Percentiles rank a stretch among this genome's conserved stretches.
Evolutionary conservation across 2,797 vertebrate species (phyloP).

Genomic region (Falco naumanni): DNA sequence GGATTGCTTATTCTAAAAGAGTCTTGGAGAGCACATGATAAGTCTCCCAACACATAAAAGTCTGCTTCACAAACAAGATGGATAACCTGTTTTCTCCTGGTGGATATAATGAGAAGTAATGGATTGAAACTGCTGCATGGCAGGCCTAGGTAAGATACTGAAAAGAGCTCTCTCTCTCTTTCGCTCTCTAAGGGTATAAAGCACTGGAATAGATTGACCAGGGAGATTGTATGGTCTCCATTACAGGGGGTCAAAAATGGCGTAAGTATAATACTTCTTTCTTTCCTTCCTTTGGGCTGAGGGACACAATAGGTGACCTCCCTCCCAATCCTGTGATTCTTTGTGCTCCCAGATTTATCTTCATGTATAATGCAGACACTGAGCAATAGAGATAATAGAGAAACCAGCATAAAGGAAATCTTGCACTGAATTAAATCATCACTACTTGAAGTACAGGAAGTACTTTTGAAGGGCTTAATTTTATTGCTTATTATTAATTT

Average conservation of each 20-base stretch:
- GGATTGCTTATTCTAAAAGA: neutral
- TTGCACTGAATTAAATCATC: neutral
- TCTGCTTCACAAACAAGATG: neutral
- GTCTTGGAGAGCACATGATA: neutral
- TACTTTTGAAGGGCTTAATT: slow-evolving; percentile 20
- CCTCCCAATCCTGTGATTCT: neutral
- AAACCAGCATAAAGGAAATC: neutral
- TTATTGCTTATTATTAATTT: slow-evolving; percentile 27
- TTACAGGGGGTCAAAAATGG: neutral
- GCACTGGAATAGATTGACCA: neutral
- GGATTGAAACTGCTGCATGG: neutral
- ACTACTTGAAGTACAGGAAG: neutral
- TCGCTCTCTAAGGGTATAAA: neutral
- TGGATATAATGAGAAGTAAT: slow-evolving; percentile 19
- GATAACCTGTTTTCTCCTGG: neutral
- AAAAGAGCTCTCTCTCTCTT: neutral
- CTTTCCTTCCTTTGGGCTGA: neutral
- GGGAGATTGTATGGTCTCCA: neutral
- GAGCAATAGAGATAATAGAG: neutral
- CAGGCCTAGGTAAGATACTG: neutral
- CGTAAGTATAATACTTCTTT: neutral
- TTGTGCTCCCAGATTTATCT: neutral
- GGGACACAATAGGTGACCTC: neutral
- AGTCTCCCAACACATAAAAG: neutral
- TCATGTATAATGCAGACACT: neutral